Conservation (phyloP, 2,113 vertebrate genomes). For the Xiphophorus couchianus region DNA sequence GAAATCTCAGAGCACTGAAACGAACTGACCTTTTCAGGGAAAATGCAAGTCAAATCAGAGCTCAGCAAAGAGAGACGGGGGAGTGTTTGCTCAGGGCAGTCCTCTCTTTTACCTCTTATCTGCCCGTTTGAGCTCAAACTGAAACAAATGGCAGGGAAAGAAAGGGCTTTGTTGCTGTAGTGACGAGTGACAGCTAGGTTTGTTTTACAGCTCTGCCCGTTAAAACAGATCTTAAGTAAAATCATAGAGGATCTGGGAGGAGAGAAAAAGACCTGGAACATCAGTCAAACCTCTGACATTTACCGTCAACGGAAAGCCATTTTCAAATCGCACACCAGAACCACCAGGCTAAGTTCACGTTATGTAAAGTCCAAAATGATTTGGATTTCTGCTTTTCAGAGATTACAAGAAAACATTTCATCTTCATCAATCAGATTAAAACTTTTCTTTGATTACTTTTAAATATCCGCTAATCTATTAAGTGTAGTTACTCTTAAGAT, state of each 20-base stretch:
- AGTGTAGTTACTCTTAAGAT: not conserved
- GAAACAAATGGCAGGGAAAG: constrained; percentile 4
- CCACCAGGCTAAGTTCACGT: not conserved
- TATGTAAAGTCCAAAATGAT: not conserved
- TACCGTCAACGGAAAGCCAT: not conserved
- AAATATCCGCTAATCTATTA: not conserved
- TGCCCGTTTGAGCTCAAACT: constrained; percentile 12
- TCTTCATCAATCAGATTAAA: not conserved
- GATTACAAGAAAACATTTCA: not conserved
- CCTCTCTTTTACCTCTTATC: constrained; percentile 38
- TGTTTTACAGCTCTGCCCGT: not conserved
- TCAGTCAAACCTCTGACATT: constrained; percentile 27
- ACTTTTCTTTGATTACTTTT: not conserved
- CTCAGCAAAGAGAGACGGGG: constrained; percentile 3
- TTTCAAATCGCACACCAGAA: not conserved
- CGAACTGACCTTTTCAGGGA: constrained; percentile 45
- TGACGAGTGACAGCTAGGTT: not conserved
- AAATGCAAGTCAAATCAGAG: constrained; percentile 32
- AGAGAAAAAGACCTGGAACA: not conserved
- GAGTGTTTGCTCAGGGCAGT: constrained; percentile 9
- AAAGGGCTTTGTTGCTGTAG: constrained; percentile 1
- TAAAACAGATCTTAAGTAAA: not conserved
- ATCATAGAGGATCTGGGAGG: not conserved
- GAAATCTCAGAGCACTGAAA: constrained; percentile 29
- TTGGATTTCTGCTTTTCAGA: not conserved